A percentile compares a stretch with the other conserved stretches of the same genome.
phyloP scores from a whole-genome alignment of 2,113 vertebrate genomes.

The Burhinus oedicnemus region DNA sequence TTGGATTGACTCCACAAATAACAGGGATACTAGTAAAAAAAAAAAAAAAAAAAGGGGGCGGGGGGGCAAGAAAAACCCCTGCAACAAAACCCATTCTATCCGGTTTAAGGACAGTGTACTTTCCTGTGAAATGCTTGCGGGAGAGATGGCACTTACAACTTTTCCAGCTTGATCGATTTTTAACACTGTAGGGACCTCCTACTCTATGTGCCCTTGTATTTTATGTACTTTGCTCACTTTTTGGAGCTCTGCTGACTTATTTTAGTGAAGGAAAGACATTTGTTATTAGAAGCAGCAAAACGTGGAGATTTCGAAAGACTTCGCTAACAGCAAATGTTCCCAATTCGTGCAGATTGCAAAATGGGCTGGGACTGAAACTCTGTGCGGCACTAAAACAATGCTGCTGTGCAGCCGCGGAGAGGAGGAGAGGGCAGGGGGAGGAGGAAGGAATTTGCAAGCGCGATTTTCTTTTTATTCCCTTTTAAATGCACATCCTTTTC shows the following conservation, averaged over 20 bases:
- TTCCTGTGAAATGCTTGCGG: background rate
- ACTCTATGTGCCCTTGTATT: background rate
- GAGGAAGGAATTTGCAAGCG: constrained; percentile 43
- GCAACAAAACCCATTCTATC: background rate
- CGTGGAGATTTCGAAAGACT: constrained; percentile 75
- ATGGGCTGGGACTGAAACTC: constrained; percentile 60
- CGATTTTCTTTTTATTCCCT: constrained; percentile 57
- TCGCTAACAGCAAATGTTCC: constrained; percentile 47
- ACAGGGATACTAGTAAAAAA: background rate
- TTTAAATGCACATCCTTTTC: constrained; percentile 63
- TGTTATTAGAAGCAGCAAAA: constrained; percentile 47
- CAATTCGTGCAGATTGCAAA: constrained; percentile 71
- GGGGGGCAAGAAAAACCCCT: background rate
- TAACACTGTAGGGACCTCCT: background rate
- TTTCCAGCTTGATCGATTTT: background rate
- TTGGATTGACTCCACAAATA: constrained; percentile 46
- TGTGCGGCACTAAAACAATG: constrained; percentile 51
- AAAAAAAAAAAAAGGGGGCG: background rate
- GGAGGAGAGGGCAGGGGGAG: constrained; percentile 42
- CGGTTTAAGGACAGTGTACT: background rate
- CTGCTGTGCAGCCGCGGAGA: constrained; percentile 49
- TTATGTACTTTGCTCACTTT: background rate
- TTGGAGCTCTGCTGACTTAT: background rate
- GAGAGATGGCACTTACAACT: background rate
- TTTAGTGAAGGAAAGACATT: constrained; percentile 19